A percentile compares a stretch with the other conserved stretches of the same genome.
Evolutionary conservation across 2,888 invertebrate species (phyloP).

Genomic region (Drosophila prolongata): DNA sequence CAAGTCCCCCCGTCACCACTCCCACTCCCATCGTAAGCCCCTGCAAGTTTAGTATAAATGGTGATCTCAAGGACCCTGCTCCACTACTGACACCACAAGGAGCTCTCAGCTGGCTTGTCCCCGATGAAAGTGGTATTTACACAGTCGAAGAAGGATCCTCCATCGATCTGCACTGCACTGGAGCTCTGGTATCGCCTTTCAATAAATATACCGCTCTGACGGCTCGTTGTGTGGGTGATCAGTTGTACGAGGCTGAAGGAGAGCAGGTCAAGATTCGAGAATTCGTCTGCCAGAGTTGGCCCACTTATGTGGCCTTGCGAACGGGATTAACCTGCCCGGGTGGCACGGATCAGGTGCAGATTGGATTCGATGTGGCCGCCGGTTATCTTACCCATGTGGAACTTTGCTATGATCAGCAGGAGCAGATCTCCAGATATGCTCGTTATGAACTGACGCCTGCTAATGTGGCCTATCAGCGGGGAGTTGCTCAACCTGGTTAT

Average conservation of each 20-base stretch:
- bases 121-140: slow-evolving; percentile 68
- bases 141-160: slow-evolving; percentile 62
- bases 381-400: slow-evolving; percentile 82
- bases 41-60: slow-evolving; percentile 70
- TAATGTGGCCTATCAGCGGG: slow-evolving; percentile 83
- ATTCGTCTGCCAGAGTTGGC: slow-evolving; percentile 81
- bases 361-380: slow-evolving; percentile 82
- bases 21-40: slow-evolving; percentile 35
- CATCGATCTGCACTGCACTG: slow-evolving; percentile 80
- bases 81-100: slow-evolving; percentile 86
- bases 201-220: slow-evolving; percentile 64
- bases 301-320: slow-evolving; percentile 73
- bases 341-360: slow-evolving; percentile 78
- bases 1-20: slow-evolving; percentile 11
- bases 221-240: slow-evolving; percentile 74
- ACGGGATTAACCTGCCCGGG: slow-evolving; percentile 74
- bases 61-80: slow-evolving; percentile 85
- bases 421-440: slow-evolving; percentile 83
- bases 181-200: slow-evolving; percentile 56
- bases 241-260: slow-evolving; percentile 70
- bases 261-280: slow-evolving; percentile 60
- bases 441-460: slow-evolving; percentile 82
- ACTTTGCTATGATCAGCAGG: slow-evolving; percentile 83
- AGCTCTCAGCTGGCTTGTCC: slow-evolving; percentile 70
- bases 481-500: slow-evolving; percentile 81